Evolutionary conservation across 64 coral and sea anemone species (phyloP).

Genomic region (Actinia equina): DNA sequence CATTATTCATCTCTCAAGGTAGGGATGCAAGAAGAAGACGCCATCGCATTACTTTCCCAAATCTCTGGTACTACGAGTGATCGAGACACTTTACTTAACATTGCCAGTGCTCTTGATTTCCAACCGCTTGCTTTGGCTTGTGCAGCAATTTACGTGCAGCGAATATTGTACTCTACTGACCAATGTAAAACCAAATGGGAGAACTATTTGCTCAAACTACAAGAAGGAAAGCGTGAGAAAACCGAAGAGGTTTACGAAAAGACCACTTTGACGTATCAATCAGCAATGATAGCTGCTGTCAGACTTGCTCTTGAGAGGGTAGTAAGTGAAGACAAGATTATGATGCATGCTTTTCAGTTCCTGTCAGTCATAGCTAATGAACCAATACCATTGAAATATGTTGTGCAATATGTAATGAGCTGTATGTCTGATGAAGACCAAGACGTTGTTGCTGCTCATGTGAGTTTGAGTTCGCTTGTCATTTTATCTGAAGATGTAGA

Average conservation of each 20-base stretch:
- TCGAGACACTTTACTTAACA: neutral
- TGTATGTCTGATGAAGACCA: constrained; percentile 34
- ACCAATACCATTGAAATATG: constrained; percentile 31
- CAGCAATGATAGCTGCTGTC: constrained; percentile 10
- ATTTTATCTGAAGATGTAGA: neutral
- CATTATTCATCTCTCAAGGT: constrained; percentile 8
- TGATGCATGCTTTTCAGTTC: constrained; percentile 43
- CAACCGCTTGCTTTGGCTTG: constrained; percentile 39
- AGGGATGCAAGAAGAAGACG: constrained; percentile 29
- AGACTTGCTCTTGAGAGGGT: constrained; percentile 16
- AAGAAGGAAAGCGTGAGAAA: constrained; percentile 25
- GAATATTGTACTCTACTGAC: neutral
- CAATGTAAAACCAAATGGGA: neutral
- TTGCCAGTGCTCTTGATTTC: constrained; percentile 29
- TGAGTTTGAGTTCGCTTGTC: constrained; percentile 4
- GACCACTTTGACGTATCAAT: neutral
- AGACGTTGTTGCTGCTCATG: neutral
- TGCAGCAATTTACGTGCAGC: constrained; percentile 7
- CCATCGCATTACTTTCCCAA: constrained; percentile 7
- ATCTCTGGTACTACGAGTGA: constrained; percentile 5
- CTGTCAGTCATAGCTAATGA: constrained; percentile 28
- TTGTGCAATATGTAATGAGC: neutral
- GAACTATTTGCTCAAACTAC: constrained; percentile 10
- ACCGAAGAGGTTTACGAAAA: constrained; percentile 21
- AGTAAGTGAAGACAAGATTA: neutral